Conservation (phyloP, 2,797 vertebrate species). For the Acipenser transmontanus region DNA sequence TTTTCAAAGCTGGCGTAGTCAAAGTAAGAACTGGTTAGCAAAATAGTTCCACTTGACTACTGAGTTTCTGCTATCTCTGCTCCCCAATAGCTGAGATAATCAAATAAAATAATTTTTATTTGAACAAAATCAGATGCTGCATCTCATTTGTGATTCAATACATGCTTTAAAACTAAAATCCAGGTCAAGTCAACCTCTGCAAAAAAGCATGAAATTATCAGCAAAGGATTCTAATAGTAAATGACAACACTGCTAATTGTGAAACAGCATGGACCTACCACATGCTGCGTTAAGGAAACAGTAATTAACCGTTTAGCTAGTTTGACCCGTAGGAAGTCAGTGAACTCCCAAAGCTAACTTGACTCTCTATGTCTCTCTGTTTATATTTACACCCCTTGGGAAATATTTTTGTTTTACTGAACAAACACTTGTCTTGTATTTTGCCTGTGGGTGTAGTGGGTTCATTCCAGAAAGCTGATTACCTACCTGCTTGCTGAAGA, state of each 20-base stretch:
- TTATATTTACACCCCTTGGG: not conserved
- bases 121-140: too few species aligned
- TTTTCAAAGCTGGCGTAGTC: too few species aligned
- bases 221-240: not conserved
- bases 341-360: not conserved
- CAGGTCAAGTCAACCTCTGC: not conserved
- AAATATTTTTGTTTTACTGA: not conserved
- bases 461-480: not conserved
- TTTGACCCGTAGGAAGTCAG: not conserved
- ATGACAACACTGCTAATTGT: not conserved
- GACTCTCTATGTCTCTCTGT: not conserved
- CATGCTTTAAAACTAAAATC: too few species aligned
- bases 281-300: not conserved
- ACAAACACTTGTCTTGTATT: not conserved
- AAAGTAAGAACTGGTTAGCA: too few species aligned
- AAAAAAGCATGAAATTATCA: not conserved
- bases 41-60: too few species aligned
- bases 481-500: conserved; percentile 77
- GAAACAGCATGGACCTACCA: not conserved
- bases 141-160: too few species aligned
- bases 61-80: too few species aligned
- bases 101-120: too few species aligned
- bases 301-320: not conserved
- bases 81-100: too few species aligned
- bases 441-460: not conserved